Evolutionary conservation across 2,113 vertebrate genomes (phyloP), one percentile per base, ranked within the genome.

Genomic region (Haliaeetus leucogaster): DNA sequence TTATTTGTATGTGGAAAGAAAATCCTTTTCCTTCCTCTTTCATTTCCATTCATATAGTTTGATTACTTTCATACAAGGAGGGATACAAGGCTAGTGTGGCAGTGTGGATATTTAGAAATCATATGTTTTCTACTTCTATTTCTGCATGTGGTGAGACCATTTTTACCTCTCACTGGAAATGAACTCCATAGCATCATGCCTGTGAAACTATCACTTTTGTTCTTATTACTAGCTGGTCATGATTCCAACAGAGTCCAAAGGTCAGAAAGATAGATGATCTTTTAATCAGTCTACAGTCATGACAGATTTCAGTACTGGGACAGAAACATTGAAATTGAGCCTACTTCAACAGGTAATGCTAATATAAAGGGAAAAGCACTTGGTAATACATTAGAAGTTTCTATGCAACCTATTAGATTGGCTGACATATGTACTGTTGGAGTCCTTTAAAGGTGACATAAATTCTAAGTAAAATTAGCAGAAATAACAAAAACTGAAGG

Each of bases 351-450:
- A 84, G 11, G 7, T 38, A 55, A 67, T 29, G 21, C 11, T n/a
- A 42, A 71, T 18, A 5, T 2, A 53, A 26, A 67, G 13, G 20
- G n/a, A 38, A 59, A 93, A 81, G 3, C n/a, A 22, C 8, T 47
- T 53, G 3, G 22, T 48, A 68, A 58, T 22, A 73, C 9, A 62
- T 22, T 12, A 84, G 22, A 52, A 82, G 26, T 72, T 76, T 81
- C 29, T 63, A 3, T 40, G 27, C 21, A 86, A 29, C 9, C 23
- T 62, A 22, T 34, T 25, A 43, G 58, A 77, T 10, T 77, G 50
- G 22, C 38, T 82, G 34, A 72, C 0, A 1, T 32, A 53, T 2
- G 6, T 38, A 66, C 9, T 2, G 4, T 0, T 81, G n/a, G 26
- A 36, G 13, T 55, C n/a, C 52, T 81, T 63, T 83, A 50, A 86